These are phyloP conservation scores for Caranx ignobilis DNA, from an alignment of 2,113 vertebrate genomes.

Conservation along the genomic window DNA sequence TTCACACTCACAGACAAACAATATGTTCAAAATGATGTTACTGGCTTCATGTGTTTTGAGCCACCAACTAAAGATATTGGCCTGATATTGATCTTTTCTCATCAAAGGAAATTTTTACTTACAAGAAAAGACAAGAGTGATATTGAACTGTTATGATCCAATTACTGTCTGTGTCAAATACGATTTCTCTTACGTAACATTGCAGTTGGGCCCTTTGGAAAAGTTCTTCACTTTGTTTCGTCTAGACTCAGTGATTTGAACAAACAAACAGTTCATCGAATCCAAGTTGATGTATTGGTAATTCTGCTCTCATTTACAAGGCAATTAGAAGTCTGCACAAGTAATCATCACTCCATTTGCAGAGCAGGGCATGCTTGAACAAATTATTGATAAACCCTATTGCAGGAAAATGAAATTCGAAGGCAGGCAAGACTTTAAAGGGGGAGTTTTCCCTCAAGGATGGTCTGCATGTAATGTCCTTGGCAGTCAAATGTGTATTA, in stretches of 20 bases:
- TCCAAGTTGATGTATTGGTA: constrained; percentile 52
- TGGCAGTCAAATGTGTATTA: constrained; percentile 45
- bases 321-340: constrained; percentile 68
- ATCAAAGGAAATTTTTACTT: constrained; percentile 25
- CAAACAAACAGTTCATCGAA: constrained; percentile 48
- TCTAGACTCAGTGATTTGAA: constrained; percentile 26
- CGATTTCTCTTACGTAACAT: constrained; percentile 32
- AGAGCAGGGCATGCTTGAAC: constrained; percentile 70
- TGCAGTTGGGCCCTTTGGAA: constrained; percentile 9
- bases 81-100: constrained; percentile 15
- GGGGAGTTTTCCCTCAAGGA: constrained; percentile 31
- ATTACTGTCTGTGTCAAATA: constrained; percentile 24
- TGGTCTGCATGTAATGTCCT: constrained; percentile 42
- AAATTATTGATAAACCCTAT: constrained; percentile 73
- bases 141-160: constrained; percentile 34
- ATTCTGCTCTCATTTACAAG: constrained; percentile 61
- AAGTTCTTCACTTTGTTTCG: constrained; percentile 12
- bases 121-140: constrained; percentile 20
- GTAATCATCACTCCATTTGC: constrained; percentile 71
- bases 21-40: constrained; percentile 16
- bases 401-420: constrained; percentile 64
- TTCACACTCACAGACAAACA: constrained; percentile 38
- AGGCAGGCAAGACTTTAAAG: constrained; percentile 23
- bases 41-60: constrained; percentile 8
- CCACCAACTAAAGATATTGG: not conserved